These are phyloP conservation scores for Caenorhabditis parvicauda DNA, from an alignment of 2,888 invertebrate genomes.

Conservation along the genomic window DNA sequence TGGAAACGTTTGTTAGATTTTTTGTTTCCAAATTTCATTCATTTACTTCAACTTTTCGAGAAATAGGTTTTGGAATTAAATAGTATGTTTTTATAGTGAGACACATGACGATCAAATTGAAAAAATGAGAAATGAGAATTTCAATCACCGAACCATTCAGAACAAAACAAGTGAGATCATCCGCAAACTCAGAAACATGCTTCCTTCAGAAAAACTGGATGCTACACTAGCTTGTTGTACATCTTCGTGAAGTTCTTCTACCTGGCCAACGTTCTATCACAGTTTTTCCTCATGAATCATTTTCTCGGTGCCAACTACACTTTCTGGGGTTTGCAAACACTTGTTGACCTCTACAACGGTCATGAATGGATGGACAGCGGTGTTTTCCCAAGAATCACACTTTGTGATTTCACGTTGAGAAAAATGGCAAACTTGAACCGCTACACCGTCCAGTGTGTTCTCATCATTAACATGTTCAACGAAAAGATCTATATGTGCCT, in stretches of 20 bases:
- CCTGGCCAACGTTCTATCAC: constrained; percentile 58
- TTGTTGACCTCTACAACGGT: constrained; percentile 57
- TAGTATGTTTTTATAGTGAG: too few relatives aligned
- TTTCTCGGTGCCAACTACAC: constrained; percentile 61
- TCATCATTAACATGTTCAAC: constrained; percentile 63
- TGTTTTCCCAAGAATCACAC: constrained; percentile 60
- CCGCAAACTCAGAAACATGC: too few relatives aligned
- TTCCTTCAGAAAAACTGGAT: too few relatives aligned
- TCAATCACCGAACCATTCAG: too few relatives aligned
- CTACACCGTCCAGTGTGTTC: constrained; percentile 61
- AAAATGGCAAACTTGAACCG: constrained; percentile 63
- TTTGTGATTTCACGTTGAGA: constrained; percentile 59
- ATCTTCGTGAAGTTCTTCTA: constrained; percentile 54
- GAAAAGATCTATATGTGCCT: constrained; percentile 61
- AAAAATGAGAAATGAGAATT: too few relatives aligned
- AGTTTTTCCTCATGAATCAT: constrained; percentile 61
- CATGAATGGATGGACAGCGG: constrained; percentile 61
- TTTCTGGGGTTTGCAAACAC: constrained; percentile 59
- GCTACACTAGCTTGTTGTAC: too few relatives aligned
- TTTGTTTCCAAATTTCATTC: too few relatives aligned
- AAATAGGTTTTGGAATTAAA: too few relatives aligned
- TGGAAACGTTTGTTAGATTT: too few relatives aligned
- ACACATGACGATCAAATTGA: too few relatives aligned
- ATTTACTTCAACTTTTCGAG: too few relatives aligned
- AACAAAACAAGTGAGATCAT: too few relatives aligned